Evolutionary conservation across 2,888 invertebrate species (phyloP).

Genomic region (Plusia festucae): DNA sequence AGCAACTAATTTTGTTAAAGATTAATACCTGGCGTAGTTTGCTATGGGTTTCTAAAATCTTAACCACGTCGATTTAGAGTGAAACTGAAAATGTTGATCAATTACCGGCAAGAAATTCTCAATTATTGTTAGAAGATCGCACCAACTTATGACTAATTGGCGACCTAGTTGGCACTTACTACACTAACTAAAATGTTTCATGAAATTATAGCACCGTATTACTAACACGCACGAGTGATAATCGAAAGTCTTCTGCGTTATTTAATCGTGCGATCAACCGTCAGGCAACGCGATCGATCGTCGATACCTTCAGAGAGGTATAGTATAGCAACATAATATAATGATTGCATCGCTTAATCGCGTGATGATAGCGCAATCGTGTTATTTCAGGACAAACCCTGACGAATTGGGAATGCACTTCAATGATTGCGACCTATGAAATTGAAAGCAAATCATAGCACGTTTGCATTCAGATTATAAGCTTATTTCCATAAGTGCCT

Average conservation of each 20-base stretch:
- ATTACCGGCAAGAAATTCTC: not conserved
- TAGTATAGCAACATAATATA: not conserved
- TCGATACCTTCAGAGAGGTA: not conserved
- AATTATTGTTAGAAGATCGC: not conserved
- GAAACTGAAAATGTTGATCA: not conserved
- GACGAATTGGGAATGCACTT: conserved; percentile 48
- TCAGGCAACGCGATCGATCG: not conserved
- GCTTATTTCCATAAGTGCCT: conserved; percentile 71
- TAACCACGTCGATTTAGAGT: conserved; percentile 25
- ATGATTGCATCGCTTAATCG: not conserved
- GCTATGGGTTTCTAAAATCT: conserved; percentile 23
- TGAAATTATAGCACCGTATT: not conserved
- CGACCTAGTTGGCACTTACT: not conserved
- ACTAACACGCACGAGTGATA: not conserved
- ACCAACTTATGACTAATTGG: not conserved
- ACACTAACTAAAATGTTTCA: not conserved
- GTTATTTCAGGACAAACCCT: conserved; percentile 2
- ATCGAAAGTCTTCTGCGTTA: not conserved
- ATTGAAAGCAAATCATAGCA: conserved; percentile 70
- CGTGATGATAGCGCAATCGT: not conserved
- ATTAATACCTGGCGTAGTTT: conserved; percentile 30
- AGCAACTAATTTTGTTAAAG: conserved; percentile 42
- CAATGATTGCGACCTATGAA: conserved; percentile 64
- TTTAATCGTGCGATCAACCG: not conserved
- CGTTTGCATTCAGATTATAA: conserved; percentile 72